Evolutionary conservation across 2,797 vertebrate genomes (phyloP), one percentile per base, ranked within the genome.

Genomic region (Austrolebias charrua): DNA sequence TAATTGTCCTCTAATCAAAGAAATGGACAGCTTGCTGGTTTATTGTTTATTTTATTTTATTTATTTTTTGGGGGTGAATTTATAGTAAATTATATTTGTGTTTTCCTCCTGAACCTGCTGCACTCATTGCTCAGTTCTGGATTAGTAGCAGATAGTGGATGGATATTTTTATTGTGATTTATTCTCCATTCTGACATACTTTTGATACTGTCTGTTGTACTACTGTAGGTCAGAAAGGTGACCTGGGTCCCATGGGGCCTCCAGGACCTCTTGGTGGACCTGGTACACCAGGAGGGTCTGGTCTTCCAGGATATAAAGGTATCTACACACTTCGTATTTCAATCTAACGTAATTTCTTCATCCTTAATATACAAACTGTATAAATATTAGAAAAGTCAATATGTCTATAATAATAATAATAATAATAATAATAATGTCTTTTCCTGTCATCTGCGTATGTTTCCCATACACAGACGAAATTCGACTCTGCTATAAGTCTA

Each of bases 201-300:
- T 44, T 38, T 40, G 0, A 2, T 42, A 3, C n/a, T 49, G 2
- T 69, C 0, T 46, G 7, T 48, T 35, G 62, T 16, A 33, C 43
- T 68, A 54, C 51, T 85, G 31, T 69, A 99, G 97, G 98, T 91
- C 28, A 69, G 72, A 98, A 99, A 89, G 97, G 97, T 56, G 96
- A 98, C 75, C 95, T 95, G 89, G 98, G 98, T 15, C 72, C 92
- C n/a, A 94, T 95, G 90, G 98, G 97, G 83, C 11, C 94, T 60
- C 95, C 96, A 54, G 97, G 98, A 54, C 93, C 94, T 24, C 57
- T 78, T 65, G 98, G 96, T 72, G 89, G 86, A 63, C 81, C 93
- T 28, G 96, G 97, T 71, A 73, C 50, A 53, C 91, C 94, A 54
- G 97, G 97, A 73, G 88, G 74, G 50, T 89, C 74, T 63, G 98